phyloP scores from a whole-genome alignment of 2,113 vertebrate species.

The Hydrolagus affinis region DNA sequence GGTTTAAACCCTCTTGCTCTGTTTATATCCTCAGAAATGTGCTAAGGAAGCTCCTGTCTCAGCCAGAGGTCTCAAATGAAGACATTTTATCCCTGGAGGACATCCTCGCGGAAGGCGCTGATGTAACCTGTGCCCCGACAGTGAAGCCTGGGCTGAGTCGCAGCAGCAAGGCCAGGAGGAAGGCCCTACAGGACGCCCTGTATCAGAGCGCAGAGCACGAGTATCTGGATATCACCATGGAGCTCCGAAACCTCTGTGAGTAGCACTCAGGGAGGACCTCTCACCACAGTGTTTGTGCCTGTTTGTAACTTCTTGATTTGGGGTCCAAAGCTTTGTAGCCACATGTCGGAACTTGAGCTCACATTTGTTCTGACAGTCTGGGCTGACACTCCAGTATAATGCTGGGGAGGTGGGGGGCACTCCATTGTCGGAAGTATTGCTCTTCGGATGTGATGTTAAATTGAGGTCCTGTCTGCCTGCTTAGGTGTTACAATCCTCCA shows the following conservation, averaged over 20 bases:
- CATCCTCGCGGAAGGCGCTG: constrained; percentile 63
- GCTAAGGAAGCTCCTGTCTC: constrained; percentile 63
- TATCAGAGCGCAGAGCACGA: constrained; percentile 70
- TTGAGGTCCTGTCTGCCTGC: no score
- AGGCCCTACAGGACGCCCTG: constrained; percentile 67
- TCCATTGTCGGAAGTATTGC: no score
- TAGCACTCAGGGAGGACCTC: constrained; percentile 20
- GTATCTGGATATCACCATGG: constrained; percentile 72
- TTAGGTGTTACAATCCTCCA: not conserved
- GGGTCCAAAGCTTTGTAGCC: not conserved
- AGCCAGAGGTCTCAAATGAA: constrained; percentile 55
- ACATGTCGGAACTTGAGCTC: not conserved
- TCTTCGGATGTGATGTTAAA: no score
- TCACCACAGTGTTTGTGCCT: no score
- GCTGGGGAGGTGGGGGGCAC: no score
- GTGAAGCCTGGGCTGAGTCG: constrained; percentile 43
- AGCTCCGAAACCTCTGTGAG: constrained; percentile 69
- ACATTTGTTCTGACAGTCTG: not conserved
- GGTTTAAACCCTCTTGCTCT: not conserved
- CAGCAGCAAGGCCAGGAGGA: constrained; percentile 42
- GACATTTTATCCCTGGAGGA: constrained; percentile 66
- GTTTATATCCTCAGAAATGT: constrained; percentile 51
- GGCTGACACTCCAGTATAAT: no score
- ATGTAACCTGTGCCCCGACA: constrained; percentile 39
- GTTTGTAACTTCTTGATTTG: not conserved